phyloP scores from a whole-genome alignment of 2,113 vertebrate genomes.

The Odontophorus gujanensis region DNA sequence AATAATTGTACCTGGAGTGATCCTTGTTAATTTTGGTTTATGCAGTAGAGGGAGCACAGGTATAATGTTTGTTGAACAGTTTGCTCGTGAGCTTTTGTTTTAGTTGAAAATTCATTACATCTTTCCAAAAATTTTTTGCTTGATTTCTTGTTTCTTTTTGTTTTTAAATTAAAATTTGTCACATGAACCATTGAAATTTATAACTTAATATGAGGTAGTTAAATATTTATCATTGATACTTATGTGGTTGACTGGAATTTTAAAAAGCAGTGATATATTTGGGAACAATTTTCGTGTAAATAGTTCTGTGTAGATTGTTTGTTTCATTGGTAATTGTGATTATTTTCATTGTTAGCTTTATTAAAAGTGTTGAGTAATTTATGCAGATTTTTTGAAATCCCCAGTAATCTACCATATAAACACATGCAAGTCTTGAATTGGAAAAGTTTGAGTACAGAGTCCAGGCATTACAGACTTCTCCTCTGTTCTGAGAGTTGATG shows the following conservation, averaged over 20 bases:
- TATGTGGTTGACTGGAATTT: neutral
- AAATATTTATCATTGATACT: neutral
- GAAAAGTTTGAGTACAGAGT: neutral
- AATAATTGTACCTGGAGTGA: neutral
- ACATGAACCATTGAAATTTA: neutral
- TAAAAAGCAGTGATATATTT: neutral
- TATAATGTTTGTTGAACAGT: neutral
- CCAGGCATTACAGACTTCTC: neutral
- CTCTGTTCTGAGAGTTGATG: neutral
- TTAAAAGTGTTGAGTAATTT: neutral
- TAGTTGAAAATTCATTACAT: neutral
- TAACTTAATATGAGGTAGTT: neutral
- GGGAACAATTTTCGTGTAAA: neutral
- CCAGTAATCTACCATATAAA: neutral
- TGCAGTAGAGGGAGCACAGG: conserved; percentile 67
- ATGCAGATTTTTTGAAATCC: neutral
- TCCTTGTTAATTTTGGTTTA: neutral
- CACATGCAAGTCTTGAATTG: neutral
- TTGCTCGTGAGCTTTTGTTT: neutral
- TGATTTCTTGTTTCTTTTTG: neutral
- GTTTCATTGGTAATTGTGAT: neutral
- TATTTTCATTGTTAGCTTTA: neutral
- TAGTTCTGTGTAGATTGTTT: neutral
- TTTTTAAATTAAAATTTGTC: neutral
- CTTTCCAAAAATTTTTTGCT: neutral